Conservation (phyloP, 2,113 vertebrate species). For the Himantopus leucocephalus region DNA sequence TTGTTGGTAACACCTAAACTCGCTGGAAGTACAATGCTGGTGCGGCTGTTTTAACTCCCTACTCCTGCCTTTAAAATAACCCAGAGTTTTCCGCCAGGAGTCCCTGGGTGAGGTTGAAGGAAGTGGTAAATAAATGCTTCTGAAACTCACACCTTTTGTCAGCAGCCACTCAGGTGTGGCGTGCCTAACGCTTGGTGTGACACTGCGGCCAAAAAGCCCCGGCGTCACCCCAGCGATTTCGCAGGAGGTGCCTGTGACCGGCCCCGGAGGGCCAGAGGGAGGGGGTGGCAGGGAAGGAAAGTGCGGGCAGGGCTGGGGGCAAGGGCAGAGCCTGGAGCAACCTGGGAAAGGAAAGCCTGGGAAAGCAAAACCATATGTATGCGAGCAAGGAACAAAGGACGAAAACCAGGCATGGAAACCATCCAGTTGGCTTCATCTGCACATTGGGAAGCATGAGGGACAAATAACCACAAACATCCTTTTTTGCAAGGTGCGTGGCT, state of each 20-base stretch:
- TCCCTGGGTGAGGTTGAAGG: neutral
- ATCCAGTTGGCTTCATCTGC: neutral
- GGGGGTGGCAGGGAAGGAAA: neutral
- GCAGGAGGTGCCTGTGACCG: neutral
- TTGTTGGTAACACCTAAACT: neutral
- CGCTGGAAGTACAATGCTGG: neutral
- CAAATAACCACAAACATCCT: neutral
- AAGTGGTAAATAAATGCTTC: neutral
- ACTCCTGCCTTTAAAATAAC: neutral
- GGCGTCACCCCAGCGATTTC: neutral
- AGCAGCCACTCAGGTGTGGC: neutral
- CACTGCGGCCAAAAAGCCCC: neutral
- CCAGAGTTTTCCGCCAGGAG: neutral
- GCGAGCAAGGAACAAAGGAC: neutral
- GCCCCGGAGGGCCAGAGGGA: neutral
- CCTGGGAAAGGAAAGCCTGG: neutral
- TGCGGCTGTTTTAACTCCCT: neutral
- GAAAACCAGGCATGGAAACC: neutral
- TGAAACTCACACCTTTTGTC: neutral
- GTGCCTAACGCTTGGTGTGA: neutral
- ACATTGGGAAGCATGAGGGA: neutral
- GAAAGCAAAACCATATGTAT: fast-evolving
- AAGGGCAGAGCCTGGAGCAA: neutral
- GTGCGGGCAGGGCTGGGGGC: neutral
- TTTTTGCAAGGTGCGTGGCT: neutral